Evolutionary conservation across 2,797 vertebrate genomes (phyloP).

Genomic region (Spinus pinus): DNA sequence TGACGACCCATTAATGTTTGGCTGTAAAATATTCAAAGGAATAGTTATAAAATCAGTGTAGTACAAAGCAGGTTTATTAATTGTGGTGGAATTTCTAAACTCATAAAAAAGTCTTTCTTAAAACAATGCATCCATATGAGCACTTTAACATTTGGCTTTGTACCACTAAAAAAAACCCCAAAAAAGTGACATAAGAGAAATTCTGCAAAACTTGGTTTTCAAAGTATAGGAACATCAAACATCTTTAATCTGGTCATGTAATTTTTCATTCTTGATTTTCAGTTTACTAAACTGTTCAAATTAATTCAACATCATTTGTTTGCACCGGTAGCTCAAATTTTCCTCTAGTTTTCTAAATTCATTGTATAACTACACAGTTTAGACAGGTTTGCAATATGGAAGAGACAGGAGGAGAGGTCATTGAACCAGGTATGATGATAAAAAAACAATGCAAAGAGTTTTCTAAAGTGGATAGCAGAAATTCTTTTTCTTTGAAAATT

Average conservation of each 20-base stretch:
- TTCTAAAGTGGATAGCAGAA: not conserved
- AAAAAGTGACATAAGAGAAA: not conserved
- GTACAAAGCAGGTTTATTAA: not conserved
- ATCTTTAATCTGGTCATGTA: not conserved
- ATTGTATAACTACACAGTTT: not conserved
- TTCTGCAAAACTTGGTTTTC: not conserved
- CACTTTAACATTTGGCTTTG: not conserved
- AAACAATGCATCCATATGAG: not conserved
- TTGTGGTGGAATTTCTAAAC: not conserved
- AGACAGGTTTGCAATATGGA: not conserved
- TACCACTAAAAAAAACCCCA: accelerated
- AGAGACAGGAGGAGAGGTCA: not conserved
- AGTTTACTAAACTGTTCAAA: not conserved
- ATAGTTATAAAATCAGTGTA: not conserved
- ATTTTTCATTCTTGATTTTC: not conserved
- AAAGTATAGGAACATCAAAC: not conserved
- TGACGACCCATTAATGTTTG: not conserved
- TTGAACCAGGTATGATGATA: not conserved
- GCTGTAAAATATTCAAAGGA: not conserved
- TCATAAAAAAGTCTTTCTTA: not conserved
- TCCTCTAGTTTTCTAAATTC: not conserved
- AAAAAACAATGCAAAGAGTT: not conserved
- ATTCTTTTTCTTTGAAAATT: not conserved
- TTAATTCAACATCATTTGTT: not conserved
- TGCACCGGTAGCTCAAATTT: not conserved